Percentiles rank a stretch among this genome's conserved stretches.
Conservation (phyloP, 2,888 invertebrate genomes). For the Drosophila flavopinicola region DNA sequence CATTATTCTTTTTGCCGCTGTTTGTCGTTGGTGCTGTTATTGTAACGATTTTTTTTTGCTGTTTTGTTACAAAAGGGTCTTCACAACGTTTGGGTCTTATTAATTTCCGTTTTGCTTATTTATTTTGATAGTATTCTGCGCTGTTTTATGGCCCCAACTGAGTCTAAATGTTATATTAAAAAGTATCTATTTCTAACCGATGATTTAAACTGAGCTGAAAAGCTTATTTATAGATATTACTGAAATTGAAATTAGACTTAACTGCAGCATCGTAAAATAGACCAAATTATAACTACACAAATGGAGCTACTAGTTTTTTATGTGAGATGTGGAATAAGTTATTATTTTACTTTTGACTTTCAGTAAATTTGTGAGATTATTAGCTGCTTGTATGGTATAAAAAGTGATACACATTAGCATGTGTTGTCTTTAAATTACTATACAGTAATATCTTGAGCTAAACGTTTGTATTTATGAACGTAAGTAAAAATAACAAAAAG, state of each 20-base stretch:
- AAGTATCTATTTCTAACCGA: not conserved
- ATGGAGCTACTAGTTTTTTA: not conserved
- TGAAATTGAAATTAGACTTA: not conserved
- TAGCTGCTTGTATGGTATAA: not conserved
- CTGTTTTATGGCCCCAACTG: not conserved
- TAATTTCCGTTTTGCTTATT: conserved; percentile 69
- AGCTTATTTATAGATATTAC: not conserved
- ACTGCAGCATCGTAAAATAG: not conserved
- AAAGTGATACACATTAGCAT: not conserved
- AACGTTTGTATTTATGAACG: no score
- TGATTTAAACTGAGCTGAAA: not conserved
- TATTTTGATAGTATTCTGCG: conserved; percentile 52
- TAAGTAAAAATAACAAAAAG: no score
- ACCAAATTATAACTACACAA: no score
- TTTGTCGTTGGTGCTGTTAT: not conserved
- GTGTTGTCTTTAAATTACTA: not conserved
- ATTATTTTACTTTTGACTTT: no score
- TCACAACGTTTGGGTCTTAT: conserved; percentile 27
- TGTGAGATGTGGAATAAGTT: not conserved
- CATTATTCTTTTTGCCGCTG: conserved; percentile 8
- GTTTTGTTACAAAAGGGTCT: conserved; percentile 13
- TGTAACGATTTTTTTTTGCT: not conserved
- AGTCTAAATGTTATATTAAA: conserved; percentile 5
- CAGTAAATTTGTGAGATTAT: not conserved
- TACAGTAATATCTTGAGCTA: no score